A percentile compares a stretch with the other conserved stretches of the same genome.
Evolutionary conservation across 1,140 invertebrate genomes (phyloP).

Genomic region (Octopus sinensis): DNA sequence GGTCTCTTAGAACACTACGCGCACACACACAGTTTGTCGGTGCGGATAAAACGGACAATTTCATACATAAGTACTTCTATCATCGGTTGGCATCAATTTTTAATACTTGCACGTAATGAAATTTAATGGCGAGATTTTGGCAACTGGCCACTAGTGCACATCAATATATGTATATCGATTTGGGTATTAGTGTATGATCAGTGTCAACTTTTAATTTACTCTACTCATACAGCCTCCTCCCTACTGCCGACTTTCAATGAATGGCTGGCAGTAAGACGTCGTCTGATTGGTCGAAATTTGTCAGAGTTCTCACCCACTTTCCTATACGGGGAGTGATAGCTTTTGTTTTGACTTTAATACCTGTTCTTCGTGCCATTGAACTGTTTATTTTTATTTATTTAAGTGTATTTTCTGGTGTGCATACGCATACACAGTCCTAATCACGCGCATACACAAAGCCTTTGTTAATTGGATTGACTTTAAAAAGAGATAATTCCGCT

Average conservation of each 20-base stretch:
- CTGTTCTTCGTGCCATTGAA: neutral
- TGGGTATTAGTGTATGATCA: slow-evolving; percentile 14
- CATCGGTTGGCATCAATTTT: neutral
- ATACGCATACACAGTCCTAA: too few relatives aligned
- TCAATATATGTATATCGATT: slow-evolving; percentile 11
- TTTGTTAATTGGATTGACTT: too few relatives aligned
- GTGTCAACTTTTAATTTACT: slow-evolving; percentile 15
- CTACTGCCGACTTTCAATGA: neutral
- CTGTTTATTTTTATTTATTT: too few relatives aligned
- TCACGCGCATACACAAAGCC: too few relatives aligned
- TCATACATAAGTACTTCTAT: too few relatives aligned
- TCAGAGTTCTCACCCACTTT: slow-evolving; percentile 10
- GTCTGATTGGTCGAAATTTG: slow-evolving; percentile 10
- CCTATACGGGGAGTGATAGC: neutral
- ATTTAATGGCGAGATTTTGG: slow-evolving; percentile 6
- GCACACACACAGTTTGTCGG: slow-evolving; percentile 11
- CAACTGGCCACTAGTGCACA: neutral
- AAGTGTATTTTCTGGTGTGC: too few relatives aligned
- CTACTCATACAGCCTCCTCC: neutral
- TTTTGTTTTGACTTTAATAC: neutral
- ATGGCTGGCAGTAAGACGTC: neutral
- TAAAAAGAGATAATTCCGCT: too few relatives aligned
- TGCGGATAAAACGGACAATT: neutral
- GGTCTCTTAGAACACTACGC: slow-evolving; percentile 6
- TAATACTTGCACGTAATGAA: slow-evolving; percentile 10